Evolutionary conservation across 2,797 vertebrate species (phyloP), one percentile per base, ranked within the genome.

Genomic region (Sebastes alutus): DNA sequence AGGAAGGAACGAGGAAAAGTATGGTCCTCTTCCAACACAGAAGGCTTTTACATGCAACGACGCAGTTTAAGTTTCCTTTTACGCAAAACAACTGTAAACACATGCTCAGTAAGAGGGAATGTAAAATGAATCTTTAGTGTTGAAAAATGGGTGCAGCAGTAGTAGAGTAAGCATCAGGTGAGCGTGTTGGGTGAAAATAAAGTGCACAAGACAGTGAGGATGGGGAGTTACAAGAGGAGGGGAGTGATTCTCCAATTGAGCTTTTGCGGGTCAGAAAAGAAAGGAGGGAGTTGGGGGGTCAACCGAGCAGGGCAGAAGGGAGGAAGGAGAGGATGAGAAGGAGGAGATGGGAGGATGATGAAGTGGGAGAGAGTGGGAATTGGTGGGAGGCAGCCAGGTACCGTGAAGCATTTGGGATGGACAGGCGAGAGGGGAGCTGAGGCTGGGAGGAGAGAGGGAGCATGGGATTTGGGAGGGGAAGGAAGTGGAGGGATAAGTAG

Each of bases 401-500:
- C 52, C 6, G 30, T 33, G 49, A 83, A 80, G 54, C 72, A 55
- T 85, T 81, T 78, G 70, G 68, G 77, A 82, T 56, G 62, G 60
- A 65, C 58, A 65, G 54, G 72, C 22, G 32, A 61, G 46, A 68
- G 27, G 62, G 60, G 64, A 81, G 78, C 30, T 18, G 32, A 77
- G 46, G 65, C 55, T 58, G n/a, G 30, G 22, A 79, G 42, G 62
- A 35, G 79, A 71, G 56, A 59, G 46, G 74, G 13, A 72, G 72
- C 72, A 46, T 6, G 38, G 71, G 83, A 82, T 79, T 81, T 66
- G 23, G 80, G 55, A 80, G 75, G 20, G 55, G 29, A 54, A 62
- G 49, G 29, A 72, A 79, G 65, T 35, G 60, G 75, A 81, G 66
- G 77, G 66, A 86, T 89, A 90, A 84, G 75, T 81, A 86, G 76